phyloP scores from a whole-genome alignment of 1,140 invertebrate genomes.

The Drosophila virilis region DNA sequence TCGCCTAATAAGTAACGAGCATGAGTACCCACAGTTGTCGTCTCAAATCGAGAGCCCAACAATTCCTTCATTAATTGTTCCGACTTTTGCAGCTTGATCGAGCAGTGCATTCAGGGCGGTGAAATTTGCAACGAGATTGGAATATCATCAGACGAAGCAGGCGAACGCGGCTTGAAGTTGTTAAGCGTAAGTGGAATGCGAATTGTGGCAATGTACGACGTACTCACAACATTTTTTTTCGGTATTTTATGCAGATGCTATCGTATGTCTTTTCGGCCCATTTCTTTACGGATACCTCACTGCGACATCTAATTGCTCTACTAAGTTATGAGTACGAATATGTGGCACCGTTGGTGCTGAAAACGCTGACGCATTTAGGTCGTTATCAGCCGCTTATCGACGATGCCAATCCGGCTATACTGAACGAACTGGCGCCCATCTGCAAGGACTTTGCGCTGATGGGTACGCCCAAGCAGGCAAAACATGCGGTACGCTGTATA shows the following conservation, averaged over 20 bases:
- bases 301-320: constrained; percentile 91
- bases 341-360: constrained; percentile 92
- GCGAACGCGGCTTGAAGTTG: constrained; percentile 92
- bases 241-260: constrained; percentile 84
- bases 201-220: not conserved
- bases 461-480: constrained; percentile 97
- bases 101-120: constrained; percentile 79
- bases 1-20: not conserved
- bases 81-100: constrained; percentile 61
- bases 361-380: constrained; percentile 94
- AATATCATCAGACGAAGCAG: constrained; percentile 91
- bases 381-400: constrained; percentile 92
- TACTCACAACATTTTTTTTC: not conserved
- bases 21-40: not conserved
- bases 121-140: constrained; percentile 88
- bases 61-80: constrained; percentile 3
- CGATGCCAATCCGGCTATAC: constrained; percentile 84
- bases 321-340: constrained; percentile 92
- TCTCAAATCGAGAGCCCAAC: not conserved
- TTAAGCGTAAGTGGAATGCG: constrained; percentile 86
- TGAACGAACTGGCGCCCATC: constrained; percentile 91
- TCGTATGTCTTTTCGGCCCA: constrained; percentile 96
- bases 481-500: constrained; percentile 97
- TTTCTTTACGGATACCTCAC: constrained; percentile 94
- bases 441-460: constrained; percentile 94